Evolutionary conservation across 2,797 vertebrate species (phyloP).

Genomic region (Ctenochaetus hawaiiensis): DNA sequence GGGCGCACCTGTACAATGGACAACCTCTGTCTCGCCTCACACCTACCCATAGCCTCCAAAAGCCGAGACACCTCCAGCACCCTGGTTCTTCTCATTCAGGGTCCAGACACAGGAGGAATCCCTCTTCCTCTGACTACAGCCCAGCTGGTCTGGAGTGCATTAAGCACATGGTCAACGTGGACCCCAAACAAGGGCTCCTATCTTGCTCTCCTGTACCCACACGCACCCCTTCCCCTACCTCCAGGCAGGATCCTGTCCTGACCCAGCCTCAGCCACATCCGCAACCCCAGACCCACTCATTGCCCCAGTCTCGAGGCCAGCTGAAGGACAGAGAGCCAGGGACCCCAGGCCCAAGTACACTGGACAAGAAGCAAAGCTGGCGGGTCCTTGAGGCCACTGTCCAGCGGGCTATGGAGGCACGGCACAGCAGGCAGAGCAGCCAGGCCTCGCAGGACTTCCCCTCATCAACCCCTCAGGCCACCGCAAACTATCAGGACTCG

Average conservation of each 20-base stretch:
- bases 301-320: constrained; percentile 69
- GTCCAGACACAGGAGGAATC: constrained; percentile 84
- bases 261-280: constrained; percentile 63
- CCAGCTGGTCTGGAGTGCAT: constrained; percentile 93
- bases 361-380: constrained; percentile 92
- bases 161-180: constrained; percentile 93
- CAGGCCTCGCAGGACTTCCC: constrained; percentile 90
- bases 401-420: constrained; percentile 89
- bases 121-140: constrained; percentile 90
- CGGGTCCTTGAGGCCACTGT: constrained; percentile 89
- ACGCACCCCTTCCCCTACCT: constrained; percentile 71
- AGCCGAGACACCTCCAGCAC: constrained; percentile 87
- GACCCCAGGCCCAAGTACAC: constrained; percentile 74
- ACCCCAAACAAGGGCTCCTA: constrained; percentile 82
- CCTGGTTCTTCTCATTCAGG: constrained; percentile 80
- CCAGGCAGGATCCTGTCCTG: constrained; percentile 68
- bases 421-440: constrained; percentile 90
- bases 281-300: constrained; percentile 65
- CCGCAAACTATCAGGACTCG: constrained; percentile 91
- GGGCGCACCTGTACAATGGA: constrained; percentile 79
- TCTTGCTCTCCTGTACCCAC: constrained; percentile 76
- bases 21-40: constrained; percentile 75
- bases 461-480: constrained; percentile 76
- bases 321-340: constrained; percentile 74
- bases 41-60: constrained; percentile 86